Evolutionary conservation across 2,888 invertebrate genomes (phyloP), one percentile per base, ranked within the genome.

Genomic region (Girardia tigrina): DNA sequence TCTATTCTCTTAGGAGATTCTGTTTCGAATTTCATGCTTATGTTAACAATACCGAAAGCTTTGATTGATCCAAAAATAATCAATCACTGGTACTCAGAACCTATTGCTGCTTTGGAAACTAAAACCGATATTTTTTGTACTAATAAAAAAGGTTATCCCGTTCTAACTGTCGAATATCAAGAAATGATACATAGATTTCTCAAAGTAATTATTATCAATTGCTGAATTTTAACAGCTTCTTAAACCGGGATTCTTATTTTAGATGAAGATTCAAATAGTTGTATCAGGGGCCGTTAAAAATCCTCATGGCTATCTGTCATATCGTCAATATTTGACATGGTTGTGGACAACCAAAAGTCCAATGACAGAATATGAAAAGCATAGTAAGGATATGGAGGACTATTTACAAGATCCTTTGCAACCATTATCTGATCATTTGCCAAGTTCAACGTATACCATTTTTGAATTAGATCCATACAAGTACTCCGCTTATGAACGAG

Each of bases 391-490:
- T 0, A 95, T 91, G 86, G 94, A 94, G 85, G 94, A 97, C 84
- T 90, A 89, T 80, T 86, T 95, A 4, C 94, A 95, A 85, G 82
- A 83, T 77, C 85, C 85, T 23, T 80, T 86, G n/a, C 93, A 98
- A 85, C 98, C 98, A 0, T 85, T 98, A 2, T 90, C 90, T 82
- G 95, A 98, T 82, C 93, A 98, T 85, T 87, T 99, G 77, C 94
- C 95, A 83, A 91, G 91, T 14, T 90, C 90, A 81, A 94, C 95
- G 0, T 99, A 99, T 83, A 94, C 95, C 87, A 90, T 92, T 28
- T 99, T 99, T 86, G 98, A 99, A 85, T 91, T 91, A 82, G 98
- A 99, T 86, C 92, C 93, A 14, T 87, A 93, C 0, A 98, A 99
- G 84, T 98, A 98, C 85, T 88, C 81, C 1, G 82, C 83, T 76